A percentile compares a stretch with the other conserved stretches of the same genome.
phyloP scores from a whole-genome alignment of 2,797 vertebrate genomes.

The Heteromormyrus szaboi region DNA sequence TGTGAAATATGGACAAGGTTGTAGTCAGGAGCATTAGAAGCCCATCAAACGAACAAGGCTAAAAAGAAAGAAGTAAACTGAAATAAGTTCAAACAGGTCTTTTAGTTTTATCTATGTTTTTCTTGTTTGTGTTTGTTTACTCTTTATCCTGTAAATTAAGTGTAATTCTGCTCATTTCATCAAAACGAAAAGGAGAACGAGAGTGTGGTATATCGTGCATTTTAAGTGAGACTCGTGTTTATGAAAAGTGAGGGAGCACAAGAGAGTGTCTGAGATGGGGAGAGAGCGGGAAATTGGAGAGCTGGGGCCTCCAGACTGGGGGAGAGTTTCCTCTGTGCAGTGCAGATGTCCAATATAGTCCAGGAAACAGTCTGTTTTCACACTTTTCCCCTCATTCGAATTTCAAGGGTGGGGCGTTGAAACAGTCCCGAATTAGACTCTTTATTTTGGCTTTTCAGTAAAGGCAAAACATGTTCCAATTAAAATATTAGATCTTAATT shows the following conservation, averaged over 20 bases:
- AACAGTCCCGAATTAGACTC: conserved; percentile 20
- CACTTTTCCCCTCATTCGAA: conserved; percentile 22
- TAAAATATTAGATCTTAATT: not conserved
- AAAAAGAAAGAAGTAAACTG: not conserved
- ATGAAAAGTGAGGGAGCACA: conserved; percentile 8
- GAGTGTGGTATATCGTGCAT: not conserved
- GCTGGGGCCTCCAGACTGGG: conserved; percentile 38
- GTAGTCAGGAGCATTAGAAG: not conserved
- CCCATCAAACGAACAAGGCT: not conserved
- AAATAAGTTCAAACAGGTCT: not conserved
- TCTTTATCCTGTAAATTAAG: not conserved
- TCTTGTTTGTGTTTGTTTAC: not conserved
- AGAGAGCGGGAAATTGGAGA: conserved; percentile 5
- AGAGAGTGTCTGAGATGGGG: conserved; percentile 4
- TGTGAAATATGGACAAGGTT: not conserved
- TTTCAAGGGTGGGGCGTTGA: conserved; percentile 34
- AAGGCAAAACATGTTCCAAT: not conserved
- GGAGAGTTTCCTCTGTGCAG: conserved; percentile 50
- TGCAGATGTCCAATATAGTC: conserved; percentile 45
- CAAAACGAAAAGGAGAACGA: not conserved
- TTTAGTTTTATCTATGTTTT: not conserved
- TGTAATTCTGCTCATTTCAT: not conserved
- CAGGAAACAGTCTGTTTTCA: conserved; percentile 54
- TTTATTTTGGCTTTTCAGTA: conserved; percentile 31
- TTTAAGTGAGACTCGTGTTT: conserved; percentile 8